Evolutionary conservation across 2,797 vertebrate genomes (phyloP).

Genomic region (Takifugu rubripes): DNA sequence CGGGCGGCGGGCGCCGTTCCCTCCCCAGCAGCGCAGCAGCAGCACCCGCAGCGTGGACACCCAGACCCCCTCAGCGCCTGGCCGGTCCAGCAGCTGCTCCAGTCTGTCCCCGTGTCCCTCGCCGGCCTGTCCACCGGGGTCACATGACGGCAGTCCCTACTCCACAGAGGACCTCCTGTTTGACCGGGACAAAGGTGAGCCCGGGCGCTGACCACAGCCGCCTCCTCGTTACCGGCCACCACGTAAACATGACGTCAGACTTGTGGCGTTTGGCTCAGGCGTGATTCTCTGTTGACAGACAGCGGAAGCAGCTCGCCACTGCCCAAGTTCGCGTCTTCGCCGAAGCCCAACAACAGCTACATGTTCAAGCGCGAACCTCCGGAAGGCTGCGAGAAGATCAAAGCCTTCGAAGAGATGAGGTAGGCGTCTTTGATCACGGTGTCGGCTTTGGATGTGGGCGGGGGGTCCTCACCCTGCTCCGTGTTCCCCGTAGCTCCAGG

Average conservation of each 20-base stretch:
- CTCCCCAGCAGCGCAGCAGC: slow-evolving; percentile 89
- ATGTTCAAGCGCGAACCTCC: slow-evolving; percentile 99
- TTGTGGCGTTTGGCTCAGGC: too few species aligned
- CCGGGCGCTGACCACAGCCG: too few species aligned
- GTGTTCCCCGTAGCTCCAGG: slow-evolving; percentile 78
- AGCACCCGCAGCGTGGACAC: slow-evolving; percentile 90
- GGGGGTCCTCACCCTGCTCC: too few species aligned
- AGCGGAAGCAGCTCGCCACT: slow-evolving; percentile 97
- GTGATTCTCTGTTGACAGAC: slow-evolving; percentile 77
- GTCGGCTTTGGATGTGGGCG: background rate
- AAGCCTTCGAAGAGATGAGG: slow-evolving; percentile 98
- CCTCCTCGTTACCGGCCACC: too few species aligned
- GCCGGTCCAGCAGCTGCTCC: slow-evolving; percentile 93
- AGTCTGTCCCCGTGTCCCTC: slow-evolving; percentile 90
- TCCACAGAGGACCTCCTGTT: slow-evolving; percentile 91
- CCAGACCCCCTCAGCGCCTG: slow-evolving; percentile 89
- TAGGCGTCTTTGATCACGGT: slow-evolving; percentile 60
- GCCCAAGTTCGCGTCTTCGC: slow-evolving; percentile 97
- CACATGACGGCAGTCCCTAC: slow-evolving; percentile 94
- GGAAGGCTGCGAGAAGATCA: slow-evolving; percentile 98
- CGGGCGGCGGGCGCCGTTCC: slow-evolving; percentile 89
- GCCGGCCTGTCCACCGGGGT: slow-evolving; percentile 88
- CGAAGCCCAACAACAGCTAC: slow-evolving; percentile 99
- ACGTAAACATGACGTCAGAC: too few species aligned
- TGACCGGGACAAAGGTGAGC: slow-evolving; percentile 89